A percentile compares a stretch with the other conserved stretches of the same genome.
These are phyloP conservation scores for Oscheius sp. DNA, from an alignment of 2,888 invertebrate species.

Conservation along the genomic window DNA sequence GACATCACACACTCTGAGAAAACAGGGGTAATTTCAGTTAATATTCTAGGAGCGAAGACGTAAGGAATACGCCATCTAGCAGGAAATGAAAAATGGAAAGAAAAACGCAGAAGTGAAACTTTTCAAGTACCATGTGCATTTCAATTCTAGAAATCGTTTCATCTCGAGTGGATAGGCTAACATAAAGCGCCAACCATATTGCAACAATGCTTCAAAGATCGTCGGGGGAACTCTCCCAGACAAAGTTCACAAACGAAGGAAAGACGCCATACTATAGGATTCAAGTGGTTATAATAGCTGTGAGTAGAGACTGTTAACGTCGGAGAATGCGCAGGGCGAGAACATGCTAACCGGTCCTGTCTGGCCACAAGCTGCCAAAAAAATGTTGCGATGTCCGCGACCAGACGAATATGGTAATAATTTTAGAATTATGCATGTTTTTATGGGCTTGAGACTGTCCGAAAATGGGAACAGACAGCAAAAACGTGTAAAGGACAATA, in stretches of 20 bases:
- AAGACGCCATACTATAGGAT: constrained; percentile 4
- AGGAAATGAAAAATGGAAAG: background rate
- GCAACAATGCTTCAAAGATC: constrained; percentile 4
- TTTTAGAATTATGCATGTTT: too few relatives aligned
- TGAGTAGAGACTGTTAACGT: constrained; percentile 15
- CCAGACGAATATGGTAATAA: too few relatives aligned
- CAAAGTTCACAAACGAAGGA: background rate
- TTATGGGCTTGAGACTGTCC: too few relatives aligned
- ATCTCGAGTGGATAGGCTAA: background rate
- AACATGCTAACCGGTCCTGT: constrained; percentile 31
- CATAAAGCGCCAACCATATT: constrained; percentile 7
- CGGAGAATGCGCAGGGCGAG: constrained; percentile 14
- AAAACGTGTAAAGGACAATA: too few relatives aligned
- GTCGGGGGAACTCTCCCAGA: background rate
- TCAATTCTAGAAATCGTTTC: constrained; percentile 9
- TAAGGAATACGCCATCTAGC: background rate
- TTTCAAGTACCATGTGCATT: background rate
- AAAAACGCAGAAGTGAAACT: background rate
- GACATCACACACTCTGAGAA: too few relatives aligned
- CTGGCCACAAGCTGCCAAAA: background rate
- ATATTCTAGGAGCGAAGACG: background rate
- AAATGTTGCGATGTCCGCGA: background rate
- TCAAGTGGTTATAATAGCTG: background rate
- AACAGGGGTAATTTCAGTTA: too few relatives aligned
- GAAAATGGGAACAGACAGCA: too few relatives aligned